Evolutionary conservation across 2,888 invertebrate genomes (phyloP), one percentile per base, ranked within the genome.

Genomic region (Leuctra nigra): DNA sequence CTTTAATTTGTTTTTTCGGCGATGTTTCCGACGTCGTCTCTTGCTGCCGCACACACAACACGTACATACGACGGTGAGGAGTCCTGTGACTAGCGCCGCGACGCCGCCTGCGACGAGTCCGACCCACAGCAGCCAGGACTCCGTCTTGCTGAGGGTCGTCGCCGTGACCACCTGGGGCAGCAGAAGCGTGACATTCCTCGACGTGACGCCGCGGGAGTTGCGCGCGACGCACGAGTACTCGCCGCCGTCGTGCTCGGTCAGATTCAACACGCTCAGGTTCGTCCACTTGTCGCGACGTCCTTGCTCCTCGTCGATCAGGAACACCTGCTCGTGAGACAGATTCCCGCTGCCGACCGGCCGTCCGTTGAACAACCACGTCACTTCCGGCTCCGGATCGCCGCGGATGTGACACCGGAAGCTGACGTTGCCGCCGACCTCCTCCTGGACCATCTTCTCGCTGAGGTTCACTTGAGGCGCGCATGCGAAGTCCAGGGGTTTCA

Each of bases 301-400:
- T 46, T 58, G 54, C 39, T 60, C 58, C 52, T 61, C 60, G 35
- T 56, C 57, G 29, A 63, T 57, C 9, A 59, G 18, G 48, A 59
- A 61, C 23, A 61, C 35, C 25, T 59, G 60, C 25, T 62, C 62
- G 53, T 52, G 47, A 2, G 78, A 70, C 47, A 77, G 75, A 66
- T 80, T 80, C 18, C 70, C 72, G 54, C 71, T 72, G 61, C 79
- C 78, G 46, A 84, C 72, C 2, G 78, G 75, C 54, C 78, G 78
- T 0, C 89, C 88, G 66, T 91, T 91, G 61, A 87, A 80, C 57
- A 88, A 78, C 92, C 91, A 92, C 62, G 83, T 82, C 16, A 91
- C 82, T 66, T 83, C 82, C 0, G 93, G 91, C 66, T 87, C 81
- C 0, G 93, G 93, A 67, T 91, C 88, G 0, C 91, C 91, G 46